These are phyloP conservation scores for Hylaeus anthracinus DNA, from an alignment of 1,140 invertebrate genomes.

Conservation along the genomic window DNA sequence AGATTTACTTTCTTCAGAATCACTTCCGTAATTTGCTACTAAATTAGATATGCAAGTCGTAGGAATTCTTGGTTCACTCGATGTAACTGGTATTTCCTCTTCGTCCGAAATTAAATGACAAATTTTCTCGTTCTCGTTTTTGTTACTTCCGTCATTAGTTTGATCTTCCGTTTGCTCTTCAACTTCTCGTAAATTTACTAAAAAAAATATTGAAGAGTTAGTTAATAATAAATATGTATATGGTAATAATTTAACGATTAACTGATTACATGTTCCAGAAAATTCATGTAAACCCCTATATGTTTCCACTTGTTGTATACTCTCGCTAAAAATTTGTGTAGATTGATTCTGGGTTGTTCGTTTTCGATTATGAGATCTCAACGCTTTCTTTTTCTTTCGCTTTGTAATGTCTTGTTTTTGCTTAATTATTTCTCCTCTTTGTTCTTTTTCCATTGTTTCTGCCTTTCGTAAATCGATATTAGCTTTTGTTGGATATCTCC, in stretches of 20 bases:
- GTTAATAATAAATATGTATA: no score
- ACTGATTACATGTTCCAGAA: conserved; percentile 68
- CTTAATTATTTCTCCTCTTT: conserved; percentile 86
- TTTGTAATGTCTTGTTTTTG: conserved; percentile 67
- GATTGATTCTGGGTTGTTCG: conserved; percentile 46
- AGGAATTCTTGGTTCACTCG: not conserved
- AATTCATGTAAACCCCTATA: conserved; percentile 72
- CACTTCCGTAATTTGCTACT: conserved; percentile 72
- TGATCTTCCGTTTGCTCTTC: not conserved
- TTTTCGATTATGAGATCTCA: conserved; percentile 43
- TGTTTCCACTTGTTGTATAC: not conserved
- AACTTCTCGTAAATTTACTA: conserved; percentile 15
- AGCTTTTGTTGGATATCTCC: conserved; percentile 85
- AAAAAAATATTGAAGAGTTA: not conserved
- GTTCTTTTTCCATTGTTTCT: conserved; percentile 84
- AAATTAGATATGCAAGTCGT: conserved; percentile 51
- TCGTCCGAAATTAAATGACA: conserved; percentile 62
- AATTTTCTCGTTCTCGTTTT: not conserved
- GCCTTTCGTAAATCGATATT: conserved; percentile 87
- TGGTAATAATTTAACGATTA: not conserved
- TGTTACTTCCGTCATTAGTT: not conserved
- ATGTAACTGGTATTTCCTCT: conserved; percentile 47
- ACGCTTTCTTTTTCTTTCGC: conserved; percentile 26
- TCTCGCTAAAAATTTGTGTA: conserved; percentile 7
- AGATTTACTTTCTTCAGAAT: conserved; percentile 67